Evolutionary conservation across 2,888 invertebrate genomes (phyloP), one percentile per base, ranked within the genome.

Genomic region (Drosophila prostipennis): DNA sequence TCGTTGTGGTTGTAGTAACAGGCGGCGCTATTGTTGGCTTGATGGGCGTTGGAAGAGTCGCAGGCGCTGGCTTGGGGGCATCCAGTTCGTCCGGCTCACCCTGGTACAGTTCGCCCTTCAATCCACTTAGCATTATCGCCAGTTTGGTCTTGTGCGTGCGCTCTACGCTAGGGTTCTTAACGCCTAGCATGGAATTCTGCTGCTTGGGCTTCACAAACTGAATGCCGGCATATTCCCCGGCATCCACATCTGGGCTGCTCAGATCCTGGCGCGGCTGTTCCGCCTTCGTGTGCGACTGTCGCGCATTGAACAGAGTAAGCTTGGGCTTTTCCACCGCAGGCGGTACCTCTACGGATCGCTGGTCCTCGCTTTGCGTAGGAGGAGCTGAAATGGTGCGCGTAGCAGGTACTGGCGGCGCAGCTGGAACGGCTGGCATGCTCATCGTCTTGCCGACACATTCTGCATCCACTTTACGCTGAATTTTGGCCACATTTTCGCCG

Each of bases 121-220:
- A 72, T 6, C 90, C 91, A 57, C 90, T 91, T 2, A 92, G 63
- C 91, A 92, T 91, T 14, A 92, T 65, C 0, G 91, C 91, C 37
- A 92, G 59, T 74, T 91, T 92, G 0, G 90, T 90, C 74, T 91
- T 90, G 52, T 91, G 89, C 3, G 90, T 91, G 19, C 89, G 86
- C 53, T 90, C 90, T 19, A 91, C 72, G 7, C 85, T 73, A 2
- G 82, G 72, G 65, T 91, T 91, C 56, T 79, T 86, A 0, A 64
- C 68, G 11, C 70, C 72, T 4, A 68, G 74, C 7, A 79, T 34
- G 0, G 89, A 77, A 29, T 80, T 75, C 6, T 80, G 78, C 53
- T 87, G 85, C 65, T 91, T 91, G 0, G 92, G 92, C 56, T 91
- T 91, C 0, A 92, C 91, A 77, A 92, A 92, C 26, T 89, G 80